Evolutionary conservation across 2,888 invertebrate species (phyloP).

Genomic region (Neoaliturus tenellus): DNA sequence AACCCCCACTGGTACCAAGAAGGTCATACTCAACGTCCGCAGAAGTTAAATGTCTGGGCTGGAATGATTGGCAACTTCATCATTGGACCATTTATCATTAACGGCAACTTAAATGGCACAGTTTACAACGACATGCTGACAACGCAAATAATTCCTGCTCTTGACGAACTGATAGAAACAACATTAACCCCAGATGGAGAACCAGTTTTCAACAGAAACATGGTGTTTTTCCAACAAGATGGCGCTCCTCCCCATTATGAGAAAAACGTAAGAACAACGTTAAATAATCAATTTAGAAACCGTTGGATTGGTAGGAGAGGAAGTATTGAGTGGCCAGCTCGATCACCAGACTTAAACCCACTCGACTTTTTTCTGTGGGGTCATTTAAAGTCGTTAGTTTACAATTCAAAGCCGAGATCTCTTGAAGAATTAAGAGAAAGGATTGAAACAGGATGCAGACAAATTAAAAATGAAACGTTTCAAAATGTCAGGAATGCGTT

Average conservation of each 20-base stretch:
- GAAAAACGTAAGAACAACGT: not conserved
- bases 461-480: no score
- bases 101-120: conserved; percentile 2
- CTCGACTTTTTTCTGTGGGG: not conserved
- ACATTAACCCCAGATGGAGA: not conserved
- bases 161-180: no score
- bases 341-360: conserved; percentile 37
- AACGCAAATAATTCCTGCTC: no score
- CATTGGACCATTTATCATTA: not conserved
- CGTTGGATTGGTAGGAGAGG: not conserved
- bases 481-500: no score
- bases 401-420: no score
- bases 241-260: conserved; percentile 15
- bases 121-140: not conserved
- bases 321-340: conserved; percentile 38
- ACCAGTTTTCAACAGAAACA: not conserved
- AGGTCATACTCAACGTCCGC: conserved; percentile 49
- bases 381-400: no score
- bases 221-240: conserved; percentile 12
- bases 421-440: no score
- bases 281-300: not conserved
- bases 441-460: no score
- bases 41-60: conserved; percentile 58
- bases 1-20: conserved; percentile 33
- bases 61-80: conserved; percentile 37